phyloP scores from a whole-genome alignment of 2,888 invertebrate species.

The Tetragonisca angustula region DNA sequence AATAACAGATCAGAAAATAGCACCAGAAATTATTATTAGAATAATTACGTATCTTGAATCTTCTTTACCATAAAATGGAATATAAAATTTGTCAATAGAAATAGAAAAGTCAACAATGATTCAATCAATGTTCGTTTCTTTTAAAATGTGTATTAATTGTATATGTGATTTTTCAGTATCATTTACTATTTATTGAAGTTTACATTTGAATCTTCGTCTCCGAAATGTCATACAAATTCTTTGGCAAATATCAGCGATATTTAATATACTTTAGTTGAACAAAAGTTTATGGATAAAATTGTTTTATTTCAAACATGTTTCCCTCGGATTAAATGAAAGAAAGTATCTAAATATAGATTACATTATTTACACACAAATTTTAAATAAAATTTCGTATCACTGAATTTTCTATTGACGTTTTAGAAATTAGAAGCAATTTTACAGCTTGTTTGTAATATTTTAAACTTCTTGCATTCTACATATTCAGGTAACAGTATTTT shows the following conservation, averaged over 20 bases:
- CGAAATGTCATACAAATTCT: constrained; percentile 48
- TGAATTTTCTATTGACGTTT: constrained; percentile 18
- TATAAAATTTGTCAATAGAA: constrained; percentile 55
- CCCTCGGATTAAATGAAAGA: neutral
- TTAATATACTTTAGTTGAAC: constrained; percentile 21
- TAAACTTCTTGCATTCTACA: constrained; percentile 9
- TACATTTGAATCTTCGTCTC: constrained; percentile 31
- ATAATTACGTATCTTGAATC: constrained; percentile 34
- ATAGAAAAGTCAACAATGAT: constrained; percentile 52
- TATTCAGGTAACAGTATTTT: constrained; percentile 28
- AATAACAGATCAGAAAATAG: constrained; percentile 64
- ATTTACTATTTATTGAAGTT: constrained; percentile 35
- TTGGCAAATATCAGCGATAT: constrained; percentile 62
- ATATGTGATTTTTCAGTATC: constrained; percentile 50
- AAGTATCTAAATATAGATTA: neutral
- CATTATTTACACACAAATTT: constrained; percentile 5
- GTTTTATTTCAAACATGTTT: no score
- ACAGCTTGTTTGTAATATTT: constrained; percentile 20
- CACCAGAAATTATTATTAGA: constrained; percentile 64
- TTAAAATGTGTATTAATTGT: constrained; percentile 35
- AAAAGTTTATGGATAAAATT: neutral
- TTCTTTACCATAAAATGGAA: constrained; percentile 58
- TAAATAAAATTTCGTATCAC: constrained; percentile 11
- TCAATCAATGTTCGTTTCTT: constrained; percentile 35
- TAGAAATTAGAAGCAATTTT: constrained; percentile 33